These are phyloP conservation scores for Gymnocheta viridis DNA, from an alignment of 2,888 invertebrate species.

Conservation along the genomic window DNA sequence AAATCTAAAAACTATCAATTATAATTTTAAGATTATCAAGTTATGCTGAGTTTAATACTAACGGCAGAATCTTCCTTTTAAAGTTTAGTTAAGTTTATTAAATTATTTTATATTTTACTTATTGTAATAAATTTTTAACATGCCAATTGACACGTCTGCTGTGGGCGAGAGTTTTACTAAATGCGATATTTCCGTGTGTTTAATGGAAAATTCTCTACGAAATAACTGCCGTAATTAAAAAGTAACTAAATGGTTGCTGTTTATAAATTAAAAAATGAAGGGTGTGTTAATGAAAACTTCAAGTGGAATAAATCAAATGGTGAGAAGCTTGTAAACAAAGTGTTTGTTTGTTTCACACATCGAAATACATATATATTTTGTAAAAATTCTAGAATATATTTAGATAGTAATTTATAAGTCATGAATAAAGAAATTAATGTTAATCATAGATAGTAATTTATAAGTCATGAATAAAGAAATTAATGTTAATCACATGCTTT, in stretches of 20 bases:
- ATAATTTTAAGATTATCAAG: background rate
- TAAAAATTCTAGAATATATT: too few relatives aligned
- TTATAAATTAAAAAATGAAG: slow-evolving; percentile 10
- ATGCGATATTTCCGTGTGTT: slow-evolving; percentile 24
- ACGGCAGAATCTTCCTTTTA: background rate
- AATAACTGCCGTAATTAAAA: slow-evolving; percentile 21
- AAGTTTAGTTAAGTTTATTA: background rate
- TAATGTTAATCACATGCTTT: background rate
- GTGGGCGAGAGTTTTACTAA: background rate
- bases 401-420: too few relatives aligned
- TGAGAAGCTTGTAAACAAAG: background rate
- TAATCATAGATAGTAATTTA: background rate
- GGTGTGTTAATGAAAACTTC: slow-evolving; percentile 17
- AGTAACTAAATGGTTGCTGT: slow-evolving; percentile 4
- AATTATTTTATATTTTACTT: background rate
- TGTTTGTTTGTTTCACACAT: background rate
- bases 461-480: background rate
- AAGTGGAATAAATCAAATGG: background rate
- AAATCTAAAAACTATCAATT: background rate
- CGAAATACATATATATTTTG: too few relatives aligned
- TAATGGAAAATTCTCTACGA: slow-evolving; percentile 11
- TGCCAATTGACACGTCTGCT: slow-evolving; percentile 3
- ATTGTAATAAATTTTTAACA: slow-evolving; percentile 30
- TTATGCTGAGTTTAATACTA: background rate
- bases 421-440: too few relatives aligned